Percentiles rank a stretch among this genome's conserved stretches.
These are phyloP conservation scores for Caenorhabditis sp. DNA, from an alignment of 2,888 invertebrate genomes.

Conservation along the genomic window DNA sequence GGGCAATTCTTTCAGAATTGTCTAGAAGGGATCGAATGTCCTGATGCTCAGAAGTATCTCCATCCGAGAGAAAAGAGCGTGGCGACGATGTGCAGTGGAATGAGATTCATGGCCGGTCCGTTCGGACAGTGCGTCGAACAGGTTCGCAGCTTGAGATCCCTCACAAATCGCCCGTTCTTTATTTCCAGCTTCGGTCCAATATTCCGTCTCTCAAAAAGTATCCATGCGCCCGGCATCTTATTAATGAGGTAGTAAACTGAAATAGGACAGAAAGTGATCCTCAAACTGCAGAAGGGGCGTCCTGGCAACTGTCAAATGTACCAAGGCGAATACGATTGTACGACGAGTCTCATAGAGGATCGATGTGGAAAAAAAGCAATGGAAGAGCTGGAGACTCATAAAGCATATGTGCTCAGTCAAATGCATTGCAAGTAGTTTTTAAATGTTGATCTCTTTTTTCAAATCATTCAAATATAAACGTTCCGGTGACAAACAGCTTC, in stretches of 20 bases:
- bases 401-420: conserved; percentile 17
- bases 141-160: too few species aligned
- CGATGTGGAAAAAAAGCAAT: conserved; percentile 16
- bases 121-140: conserved; percentile 7
- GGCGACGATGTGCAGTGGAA: conserved; percentile 11
- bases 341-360: neutral
- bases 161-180: too few species aligned
- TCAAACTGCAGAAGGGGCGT: conserved; percentile 14
- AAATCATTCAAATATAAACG: too few species aligned
- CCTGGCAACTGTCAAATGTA: conserved; percentile 9
- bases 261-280: too few species aligned
- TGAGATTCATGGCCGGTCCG: conserved; percentile 4
- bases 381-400: conserved; percentile 26
- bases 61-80: conserved; percentile 21
- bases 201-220: neutral
- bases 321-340: conserved; percentile 24
- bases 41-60: conserved; percentile 24
- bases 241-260: neutral
- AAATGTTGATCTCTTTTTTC: too few species aligned
- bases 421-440: conserved; percentile 22
- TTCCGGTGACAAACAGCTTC: too few species aligned
- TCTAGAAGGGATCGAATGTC: conserved; percentile 20
- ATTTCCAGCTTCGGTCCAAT: conserved; percentile 4
- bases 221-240: neutral
- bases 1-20: conserved; percentile 11